These are phyloP conservation scores for Arctia plantaginis DNA, from an alignment of 2,888 invertebrate genomes.

Conservation along the genomic window DNA sequence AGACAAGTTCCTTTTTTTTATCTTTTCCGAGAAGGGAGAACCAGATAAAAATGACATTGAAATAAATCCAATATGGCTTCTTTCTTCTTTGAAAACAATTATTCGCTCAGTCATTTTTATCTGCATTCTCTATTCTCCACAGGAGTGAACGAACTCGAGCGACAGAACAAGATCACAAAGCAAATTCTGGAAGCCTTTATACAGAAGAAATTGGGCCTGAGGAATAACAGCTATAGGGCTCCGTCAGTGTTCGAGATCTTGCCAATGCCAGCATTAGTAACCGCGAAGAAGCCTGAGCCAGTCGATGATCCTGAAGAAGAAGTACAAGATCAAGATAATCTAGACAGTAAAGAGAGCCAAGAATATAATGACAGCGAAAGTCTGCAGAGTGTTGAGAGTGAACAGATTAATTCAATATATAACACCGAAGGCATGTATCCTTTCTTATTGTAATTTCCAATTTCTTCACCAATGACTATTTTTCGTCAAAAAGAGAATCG, in stretches of 20 bases:
- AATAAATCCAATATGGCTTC: constrained; percentile 42
- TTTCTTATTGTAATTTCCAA: background rate
- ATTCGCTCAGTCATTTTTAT: constrained; percentile 83
- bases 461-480: too few relatives aligned
- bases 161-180: constrained; percentile 92
- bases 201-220: constrained; percentile 89
- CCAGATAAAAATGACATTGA: constrained; percentile 85
- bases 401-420: constrained; percentile 89
- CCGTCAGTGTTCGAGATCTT: constrained; percentile 89
- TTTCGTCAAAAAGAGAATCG: too few relatives aligned
- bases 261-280: constrained; percentile 68
- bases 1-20: constrained; percentile 7
- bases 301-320: constrained; percentile 54
- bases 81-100: constrained; percentile 43
- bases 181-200: constrained; percentile 91
- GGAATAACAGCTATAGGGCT: constrained; percentile 76
- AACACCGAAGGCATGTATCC: constrained; percentile 76
- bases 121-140: constrained; percentile 82
- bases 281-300: constrained; percentile 31
- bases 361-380: constrained; percentile 78
- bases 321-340: constrained; percentile 40
- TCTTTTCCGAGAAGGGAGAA: constrained; percentile 69
- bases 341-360: constrained; percentile 47
- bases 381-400: constrained; percentile 90
- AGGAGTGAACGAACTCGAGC: constrained; percentile 88